Percentiles rank a stretch among this genome's conserved stretches.
phyloP scores from a whole-genome alignment of 2,888 invertebrate genomes.

The Clunio marinus region DNA sequence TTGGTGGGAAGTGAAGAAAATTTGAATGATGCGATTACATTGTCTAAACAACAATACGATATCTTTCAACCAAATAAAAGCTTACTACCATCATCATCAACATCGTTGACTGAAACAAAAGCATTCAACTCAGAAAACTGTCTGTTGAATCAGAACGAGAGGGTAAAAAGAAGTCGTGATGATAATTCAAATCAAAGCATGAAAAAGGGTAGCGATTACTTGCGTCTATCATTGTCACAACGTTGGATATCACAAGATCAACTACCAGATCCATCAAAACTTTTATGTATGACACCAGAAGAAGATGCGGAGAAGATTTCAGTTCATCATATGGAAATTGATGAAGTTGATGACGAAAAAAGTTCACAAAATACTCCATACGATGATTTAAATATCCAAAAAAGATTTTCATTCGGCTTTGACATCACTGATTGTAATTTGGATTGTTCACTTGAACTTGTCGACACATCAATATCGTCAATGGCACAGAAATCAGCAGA shows the following conservation, averaged over 20 bases:
- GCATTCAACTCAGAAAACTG: slow-evolving; percentile 18
- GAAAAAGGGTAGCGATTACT: slow-evolving; percentile 29
- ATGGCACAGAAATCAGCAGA: slow-evolving; percentile 41
- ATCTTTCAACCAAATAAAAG: slow-evolving; percentile 8
- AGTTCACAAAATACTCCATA: slow-evolving; percentile 35
- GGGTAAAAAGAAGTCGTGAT: slow-evolving; percentile 34
- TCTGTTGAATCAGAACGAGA: background rate
- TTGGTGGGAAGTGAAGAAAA: slow-evolving; percentile 38
- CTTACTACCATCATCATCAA: slow-evolving; percentile 30
- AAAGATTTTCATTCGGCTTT: slow-evolving; percentile 49
- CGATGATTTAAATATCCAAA: background rate
- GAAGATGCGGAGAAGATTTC: slow-evolving; percentile 32
- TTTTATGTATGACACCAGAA: slow-evolving; percentile 46
- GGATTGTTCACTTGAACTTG: slow-evolving; percentile 50
- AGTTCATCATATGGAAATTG: slow-evolving; percentile 43
- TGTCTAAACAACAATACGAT: background rate
- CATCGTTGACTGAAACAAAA: background rate
- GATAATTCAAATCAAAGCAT: slow-evolving; percentile 24
- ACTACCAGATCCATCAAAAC: slow-evolving; percentile 43
- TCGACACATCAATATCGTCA: slow-evolving; percentile 48
- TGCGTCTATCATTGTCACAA: slow-evolving; percentile 13
- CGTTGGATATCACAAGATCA: slow-evolving; percentile 31
- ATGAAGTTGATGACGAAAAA: slow-evolving; percentile 42
- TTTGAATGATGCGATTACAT: background rate
- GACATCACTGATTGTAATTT: slow-evolving; percentile 49